These are phyloP conservation scores for Cylindroiulus punctatus DNA, from an alignment of 2,888 invertebrate genomes.

Conservation along the genomic window DNA sequence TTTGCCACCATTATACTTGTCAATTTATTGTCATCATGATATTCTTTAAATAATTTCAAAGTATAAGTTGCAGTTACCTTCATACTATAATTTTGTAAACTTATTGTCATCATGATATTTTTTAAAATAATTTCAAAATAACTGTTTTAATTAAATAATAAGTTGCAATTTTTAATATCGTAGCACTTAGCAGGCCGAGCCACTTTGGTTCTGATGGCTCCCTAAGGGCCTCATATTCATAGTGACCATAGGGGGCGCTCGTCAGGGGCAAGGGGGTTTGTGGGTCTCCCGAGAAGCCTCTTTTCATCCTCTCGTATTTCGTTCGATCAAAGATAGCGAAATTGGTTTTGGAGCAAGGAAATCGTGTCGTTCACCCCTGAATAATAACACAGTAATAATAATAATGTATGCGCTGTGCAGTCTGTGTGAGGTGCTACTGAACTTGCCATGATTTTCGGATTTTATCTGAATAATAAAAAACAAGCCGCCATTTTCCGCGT, in stretches of 20 bases:
- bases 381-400: neutral
- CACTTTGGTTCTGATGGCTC: neutral
- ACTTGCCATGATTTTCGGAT: neutral
- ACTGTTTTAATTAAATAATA: too few species aligned
- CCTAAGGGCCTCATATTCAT: neutral
- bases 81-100: too few species aligned
- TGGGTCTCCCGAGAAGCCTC: neutral
- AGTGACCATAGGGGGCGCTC: neutral
- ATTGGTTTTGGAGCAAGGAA: neutral
- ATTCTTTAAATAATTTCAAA: too few species aligned
- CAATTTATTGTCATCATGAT: too few species aligned
- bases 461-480: slow-evolving; percentile 26
- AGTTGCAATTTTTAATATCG: too few species aligned
- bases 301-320: slow-evolving; percentile 37
- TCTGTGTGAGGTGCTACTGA: slow-evolving; percentile 43
- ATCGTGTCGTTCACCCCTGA: slow-evolving; percentile 37
- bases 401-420: neutral
- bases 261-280: neutral
- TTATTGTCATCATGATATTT: too few species aligned
- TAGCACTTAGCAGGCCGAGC: too few species aligned
- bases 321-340: slow-evolving; percentile 34
- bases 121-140: too few species aligned
- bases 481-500: neutral
- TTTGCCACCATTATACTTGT: too few species aligned
- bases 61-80: too few species aligned